Evolutionary conservation across 2,113 vertebrate species (phyloP), one percentile per base, ranked within the genome.

Genomic region (Hyaena hyaena): DNA sequence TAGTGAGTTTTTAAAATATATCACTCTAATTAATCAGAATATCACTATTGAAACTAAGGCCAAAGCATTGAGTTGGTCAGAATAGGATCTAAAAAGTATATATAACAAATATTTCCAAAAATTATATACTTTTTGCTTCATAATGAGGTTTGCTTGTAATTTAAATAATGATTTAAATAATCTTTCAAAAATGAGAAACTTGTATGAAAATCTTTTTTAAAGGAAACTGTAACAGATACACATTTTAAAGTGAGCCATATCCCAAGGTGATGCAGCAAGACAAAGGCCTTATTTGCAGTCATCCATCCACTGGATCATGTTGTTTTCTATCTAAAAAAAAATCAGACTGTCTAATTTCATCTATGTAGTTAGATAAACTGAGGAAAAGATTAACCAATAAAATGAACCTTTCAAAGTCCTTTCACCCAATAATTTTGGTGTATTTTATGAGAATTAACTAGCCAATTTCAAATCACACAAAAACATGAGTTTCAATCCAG

Each of bases 41-140:
- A n/a, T 80, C 69, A 83, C 50, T 55, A 17, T 2, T 66, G 39
- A 81, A 50, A 63, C 73, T 31, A 33, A 82, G 7, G 6, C 4
- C 5, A 50, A 74, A 31, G 9, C 63, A 66, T 5, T 33, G 16
- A 31, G 16, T 74, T 92, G n/a, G 3, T 80, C 26, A 63, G 11
- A n/a, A 3, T 2, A 82, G 28, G 2, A 61, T 66, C 43, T 90
- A 12, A 76, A 95, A 81, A 66, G 21, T 61, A 45, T 45, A 31
- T 58, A 26, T 48, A 58, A 90, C n/a, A 24, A 45, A 10, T 71
- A 94, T 88, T 95, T 95, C 73, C 45, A 63, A 88, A 96, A 95
- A 31, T n/a, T 33, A n/a, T 24, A n/a, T 26, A 83, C 39, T 6
- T 88, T 95, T 89, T 88, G 45, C 5, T 58, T 93, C 58, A 92